A percentile compares a stretch with the other conserved stretches of the same genome.
These are phyloP conservation scores for Zaprionus africanus DNA, from an alignment of 1,140 invertebrate species.

Conservation along the genomic window DNA sequence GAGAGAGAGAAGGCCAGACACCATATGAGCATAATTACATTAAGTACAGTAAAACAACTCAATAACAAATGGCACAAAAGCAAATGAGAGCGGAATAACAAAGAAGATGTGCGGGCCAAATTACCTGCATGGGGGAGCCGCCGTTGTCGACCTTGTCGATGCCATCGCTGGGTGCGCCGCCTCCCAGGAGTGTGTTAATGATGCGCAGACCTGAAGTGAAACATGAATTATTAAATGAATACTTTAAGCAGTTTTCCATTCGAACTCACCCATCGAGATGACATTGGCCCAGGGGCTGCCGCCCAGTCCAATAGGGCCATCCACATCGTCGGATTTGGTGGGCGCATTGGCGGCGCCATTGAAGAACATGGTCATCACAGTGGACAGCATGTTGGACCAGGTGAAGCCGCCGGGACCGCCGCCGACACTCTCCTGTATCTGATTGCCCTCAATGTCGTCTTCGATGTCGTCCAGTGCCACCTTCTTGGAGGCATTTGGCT, in stretches of 20 bases:
- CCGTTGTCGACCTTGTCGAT: conserved; percentile 95
- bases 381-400: conserved; percentile 93
- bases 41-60: conserved; percentile 25
- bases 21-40: conserved; percentile 53
- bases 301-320: conserved; percentile 87
- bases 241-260: too few species aligned
- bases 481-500: conserved; percentile 94
- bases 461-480: conserved; percentile 92
- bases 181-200: conserved; percentile 92
- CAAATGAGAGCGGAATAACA: conserved; percentile 32
- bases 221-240: background rate
- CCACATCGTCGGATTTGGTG: conserved; percentile 92
- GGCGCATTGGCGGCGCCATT: conserved; percentile 88
- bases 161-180: conserved; percentile 89
- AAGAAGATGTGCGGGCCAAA: conserved; percentile 37
- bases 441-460: conserved; percentile 91
- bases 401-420: conserved; percentile 89
- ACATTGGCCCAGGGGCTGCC: conserved; percentile 94
- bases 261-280: conserved; percentile 87
- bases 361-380: conserved; percentile 91
- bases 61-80: conserved; percentile 47
- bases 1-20: conserved; percentile 48
- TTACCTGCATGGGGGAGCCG: conserved; percentile 93
- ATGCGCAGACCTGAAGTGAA: conserved; percentile 88
- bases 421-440: conserved; percentile 88